Conservation (phyloP, 2,113 vertebrate species). For the Oreochromis spilurus region DNA sequence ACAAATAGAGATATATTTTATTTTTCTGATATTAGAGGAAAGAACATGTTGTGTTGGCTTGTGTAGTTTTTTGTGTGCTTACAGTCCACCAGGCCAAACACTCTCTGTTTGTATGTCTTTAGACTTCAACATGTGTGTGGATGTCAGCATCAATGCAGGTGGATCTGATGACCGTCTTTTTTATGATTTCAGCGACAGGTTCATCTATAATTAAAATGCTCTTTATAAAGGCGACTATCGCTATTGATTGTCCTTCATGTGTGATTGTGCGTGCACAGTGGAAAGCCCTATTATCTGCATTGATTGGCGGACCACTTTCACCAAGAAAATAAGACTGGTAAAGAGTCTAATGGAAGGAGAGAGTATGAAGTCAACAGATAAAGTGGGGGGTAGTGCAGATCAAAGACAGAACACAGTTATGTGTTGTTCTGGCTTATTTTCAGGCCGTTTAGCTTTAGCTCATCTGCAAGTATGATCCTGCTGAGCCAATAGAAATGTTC, state of each 20-base stretch:
- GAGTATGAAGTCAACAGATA: neutral
- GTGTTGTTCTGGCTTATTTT: neutral
- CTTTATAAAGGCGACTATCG: neutral
- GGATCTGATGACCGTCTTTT: slow-evolving; percentile 7
- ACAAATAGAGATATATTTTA: neutral
- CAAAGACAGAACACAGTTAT: neutral
- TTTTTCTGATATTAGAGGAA: neutral
- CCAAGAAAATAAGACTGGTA: neutral
- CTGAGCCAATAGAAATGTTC: neutral
- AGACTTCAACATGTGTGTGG: neutral
- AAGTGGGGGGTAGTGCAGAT: neutral
- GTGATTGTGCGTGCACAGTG: neutral
- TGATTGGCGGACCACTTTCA: slow-evolving; percentile 32
- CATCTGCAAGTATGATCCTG: neutral
- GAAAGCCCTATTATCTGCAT: slow-evolving; percentile 44
- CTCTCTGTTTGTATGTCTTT: neutral
- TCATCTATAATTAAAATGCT: slow-evolving; percentile 44
- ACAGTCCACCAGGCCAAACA: neutral
- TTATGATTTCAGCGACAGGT: slow-evolving; percentile 14
- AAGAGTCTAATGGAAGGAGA: slow-evolving; percentile 16
- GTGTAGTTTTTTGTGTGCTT: neutral
- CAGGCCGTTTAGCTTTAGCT: neutral
- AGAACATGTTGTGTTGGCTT: neutral
- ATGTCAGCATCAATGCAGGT: neutral
- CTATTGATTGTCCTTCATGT: neutral